Base-by-base conservation (phyloP, 2,888 invertebrate species). In the Cataglyphis albicans region DNA sequence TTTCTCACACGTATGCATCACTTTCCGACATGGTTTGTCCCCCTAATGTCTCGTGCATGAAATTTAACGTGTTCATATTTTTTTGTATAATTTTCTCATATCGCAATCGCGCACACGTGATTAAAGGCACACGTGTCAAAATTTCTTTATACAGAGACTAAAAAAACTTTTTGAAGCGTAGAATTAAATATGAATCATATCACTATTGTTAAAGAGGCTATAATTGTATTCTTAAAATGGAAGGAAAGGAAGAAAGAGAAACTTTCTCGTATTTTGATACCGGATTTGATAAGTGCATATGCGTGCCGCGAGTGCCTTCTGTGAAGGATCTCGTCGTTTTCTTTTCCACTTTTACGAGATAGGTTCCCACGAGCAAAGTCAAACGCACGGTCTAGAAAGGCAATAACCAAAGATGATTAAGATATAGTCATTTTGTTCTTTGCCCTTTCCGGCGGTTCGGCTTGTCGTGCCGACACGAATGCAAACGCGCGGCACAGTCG, bases 321-420 rank as follows among this genome's bases (percentile, higher is more conserved):
- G 70, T n/a, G 55, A 67, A 38, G 68, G 55, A 76, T 76, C 55
- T 18, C 64, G 18, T 38, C 76, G 76, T 88, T 88, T 87, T 89
- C 84, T 87, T 89, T 84, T 70, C 65, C 84, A 81, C 74, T 75
- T 86, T 64, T 84, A 61, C 61, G 38, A 59, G 68, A 65, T 70
- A 32, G 81, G 81, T 90, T 90, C 90, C 86, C 90, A 90, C 89
- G 90, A 84, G 44, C 61, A 25, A 38, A 78, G 59, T 68, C 78
- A 81, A 81, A 85, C 84, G 76, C 86, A 84, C 85, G 88, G 70
- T 87, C 89, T 88, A 86, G 89, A 90, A 90, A 90, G 84, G 76
- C 89, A 86, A 86, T 82, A 88, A 87, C 85, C 81, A 87, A 82
- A 82, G 88, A 87, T 83, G 84, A 89, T 89, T 89, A 86, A 86